A percentile compares a stretch with the other conserved stretches of the same genome.
Evolutionary conservation across 2,113 vertebrate species (phyloP).

Genomic region (Numenius arquata): DNA sequence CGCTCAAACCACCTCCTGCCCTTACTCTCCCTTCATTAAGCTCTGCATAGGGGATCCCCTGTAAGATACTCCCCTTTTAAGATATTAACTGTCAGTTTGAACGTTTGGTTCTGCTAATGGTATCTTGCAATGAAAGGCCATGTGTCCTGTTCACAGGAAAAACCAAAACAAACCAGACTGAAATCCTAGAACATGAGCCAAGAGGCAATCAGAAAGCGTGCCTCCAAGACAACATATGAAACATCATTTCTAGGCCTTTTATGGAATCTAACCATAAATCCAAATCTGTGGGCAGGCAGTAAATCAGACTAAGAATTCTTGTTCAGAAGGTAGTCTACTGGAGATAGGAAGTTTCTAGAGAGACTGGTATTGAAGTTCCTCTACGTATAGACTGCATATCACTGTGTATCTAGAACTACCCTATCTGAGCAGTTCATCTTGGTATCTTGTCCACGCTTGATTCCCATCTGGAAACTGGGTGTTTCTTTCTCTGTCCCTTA

Average conservation of each 20-base stretch:
- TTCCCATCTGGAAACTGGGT: background rate
- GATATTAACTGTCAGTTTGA: background rate
- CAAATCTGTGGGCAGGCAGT: fast-evolving
- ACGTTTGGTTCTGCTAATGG: background rate
- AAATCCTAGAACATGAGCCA: background rate
- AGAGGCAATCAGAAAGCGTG: background rate
- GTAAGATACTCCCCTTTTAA: background rate
- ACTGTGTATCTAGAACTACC: background rate
- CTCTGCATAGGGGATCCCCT: background rate
- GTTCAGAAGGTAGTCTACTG: background rate
- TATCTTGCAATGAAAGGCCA: background rate
- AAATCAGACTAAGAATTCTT: background rate
- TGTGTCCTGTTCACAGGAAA: background rate
- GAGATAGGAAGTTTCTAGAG: background rate
- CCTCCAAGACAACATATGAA: background rate
- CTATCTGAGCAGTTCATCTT: background rate
- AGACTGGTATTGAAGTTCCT: background rate
- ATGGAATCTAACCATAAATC: background rate
- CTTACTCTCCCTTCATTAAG: background rate
- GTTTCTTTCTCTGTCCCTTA: background rate
- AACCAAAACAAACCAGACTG: background rate
- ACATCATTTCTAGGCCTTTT: background rate
- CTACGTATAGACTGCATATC: background rate
- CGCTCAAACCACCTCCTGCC: background rate
- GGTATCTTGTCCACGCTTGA: background rate